A percentile compares a stretch with the other conserved stretches of the same genome.
Conservation (phyloP, 2,113 vertebrate genomes). For the Halcyon malimbica region DNA sequence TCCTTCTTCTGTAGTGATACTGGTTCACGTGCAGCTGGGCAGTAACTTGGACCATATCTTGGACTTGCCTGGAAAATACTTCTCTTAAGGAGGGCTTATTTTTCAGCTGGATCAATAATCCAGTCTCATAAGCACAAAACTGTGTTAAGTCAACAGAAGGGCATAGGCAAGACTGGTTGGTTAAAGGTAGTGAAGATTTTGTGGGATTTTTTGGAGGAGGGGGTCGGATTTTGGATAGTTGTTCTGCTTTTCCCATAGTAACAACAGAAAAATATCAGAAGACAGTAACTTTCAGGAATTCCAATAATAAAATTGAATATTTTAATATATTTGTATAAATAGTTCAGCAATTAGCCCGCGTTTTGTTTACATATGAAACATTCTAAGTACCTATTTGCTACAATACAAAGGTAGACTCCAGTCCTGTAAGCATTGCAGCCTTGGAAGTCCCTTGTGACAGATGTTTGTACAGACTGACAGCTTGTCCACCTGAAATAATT, state of each 20-base stretch:
- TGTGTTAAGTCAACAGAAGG: neutral
- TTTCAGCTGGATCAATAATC: neutral
- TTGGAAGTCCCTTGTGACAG: neutral
- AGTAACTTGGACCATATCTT: neutral
- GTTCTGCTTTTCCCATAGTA: neutral
- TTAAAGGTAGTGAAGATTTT: neutral
- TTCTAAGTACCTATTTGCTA: neutral
- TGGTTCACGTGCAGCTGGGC: neutral
- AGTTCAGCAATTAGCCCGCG: neutral
- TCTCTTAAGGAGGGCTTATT: neutral
- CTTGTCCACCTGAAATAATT: neutral
- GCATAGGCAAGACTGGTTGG: neutral
- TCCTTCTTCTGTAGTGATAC: neutral
- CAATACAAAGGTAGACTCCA: neutral
- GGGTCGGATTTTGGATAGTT: neutral
- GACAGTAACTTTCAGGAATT: neutral
- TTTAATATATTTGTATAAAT: neutral
- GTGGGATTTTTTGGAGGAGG: accelerated
- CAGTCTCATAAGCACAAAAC: neutral
- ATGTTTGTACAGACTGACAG: neutral
- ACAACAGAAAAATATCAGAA: neutral
- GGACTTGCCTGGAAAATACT: neutral
- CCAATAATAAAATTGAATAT: too few species aligned
- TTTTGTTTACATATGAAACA: neutral
- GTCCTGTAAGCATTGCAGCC: neutral